phyloP scores from a whole-genome alignment of 92 coral and sea anemone genomes.

The Hydrozoanthus gracilis region DNA sequence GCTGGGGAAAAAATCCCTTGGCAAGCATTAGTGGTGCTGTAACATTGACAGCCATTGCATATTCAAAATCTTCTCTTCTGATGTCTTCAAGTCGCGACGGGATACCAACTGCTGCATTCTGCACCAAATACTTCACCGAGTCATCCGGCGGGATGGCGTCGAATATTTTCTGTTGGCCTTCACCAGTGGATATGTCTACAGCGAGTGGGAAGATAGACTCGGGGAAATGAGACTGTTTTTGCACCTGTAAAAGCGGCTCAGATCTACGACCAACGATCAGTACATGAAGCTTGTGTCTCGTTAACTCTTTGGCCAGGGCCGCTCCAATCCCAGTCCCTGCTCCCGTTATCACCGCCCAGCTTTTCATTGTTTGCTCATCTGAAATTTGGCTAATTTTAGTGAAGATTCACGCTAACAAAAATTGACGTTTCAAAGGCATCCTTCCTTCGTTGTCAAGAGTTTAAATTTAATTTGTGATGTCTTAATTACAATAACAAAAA shows the following conservation, averaged over 20 bases:
- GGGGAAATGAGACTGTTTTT: constrained; percentile 11
- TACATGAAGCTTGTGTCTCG: constrained; percentile 39
- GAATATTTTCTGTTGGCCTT: constrained; percentile 52
- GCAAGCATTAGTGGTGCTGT: constrained; percentile 67
- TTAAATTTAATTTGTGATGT: too few species aligned
- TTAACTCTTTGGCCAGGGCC: constrained; percentile 55
- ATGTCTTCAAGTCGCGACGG: constrained; percentile 59
- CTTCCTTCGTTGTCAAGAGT: too few species aligned
- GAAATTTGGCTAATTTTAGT: neutral
- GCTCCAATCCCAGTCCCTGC: constrained; percentile 69
- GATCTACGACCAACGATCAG: constrained; percentile 54
- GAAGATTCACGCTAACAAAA: too few species aligned
- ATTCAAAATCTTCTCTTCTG: constrained; percentile 55
- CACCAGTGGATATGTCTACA: constrained; percentile 55
- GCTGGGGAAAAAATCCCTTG: constrained; percentile 54
- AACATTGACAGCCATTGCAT: constrained; percentile 62
- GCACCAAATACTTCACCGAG: constrained; percentile 59
- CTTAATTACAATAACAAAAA: too few species aligned
- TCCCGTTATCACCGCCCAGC: constrained; percentile 64
- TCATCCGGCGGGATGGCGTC: constrained; percentile 60
- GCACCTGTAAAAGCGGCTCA: constrained; percentile 47
- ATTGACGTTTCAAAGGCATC: too few species aligned
- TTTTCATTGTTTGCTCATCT: constrained; percentile 19
- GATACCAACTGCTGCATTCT: constrained; percentile 71
- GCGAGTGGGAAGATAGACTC: constrained; percentile 46